Conservation (phyloP, 2,888 invertebrate genomes). For the Gandaritis pyraliata region DNA sequence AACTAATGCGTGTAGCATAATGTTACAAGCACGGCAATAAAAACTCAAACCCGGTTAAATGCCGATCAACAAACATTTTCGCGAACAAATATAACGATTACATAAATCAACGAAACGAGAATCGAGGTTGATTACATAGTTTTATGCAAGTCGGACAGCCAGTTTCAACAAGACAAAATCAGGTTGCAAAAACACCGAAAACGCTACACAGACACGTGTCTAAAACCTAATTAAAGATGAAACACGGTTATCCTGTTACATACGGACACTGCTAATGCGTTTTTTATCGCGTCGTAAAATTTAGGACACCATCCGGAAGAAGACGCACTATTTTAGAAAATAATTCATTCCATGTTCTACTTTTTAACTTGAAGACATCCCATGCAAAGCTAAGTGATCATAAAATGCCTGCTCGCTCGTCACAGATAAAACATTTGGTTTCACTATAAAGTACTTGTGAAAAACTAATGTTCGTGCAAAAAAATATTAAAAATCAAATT, state of each 20-base stretch:
- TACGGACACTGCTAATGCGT: slow-evolving; percentile 38
- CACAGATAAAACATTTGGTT: no score
- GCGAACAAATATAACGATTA: slow-evolving; percentile 37
- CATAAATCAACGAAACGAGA: slow-evolving; percentile 39
- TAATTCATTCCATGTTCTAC: neutral
- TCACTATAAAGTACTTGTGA: no score
- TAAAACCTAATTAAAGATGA: slow-evolving; percentile 61
- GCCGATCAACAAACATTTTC: slow-evolving; percentile 34
- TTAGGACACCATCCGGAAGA: slow-evolving; percentile 34
- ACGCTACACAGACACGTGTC: slow-evolving; percentile 56
- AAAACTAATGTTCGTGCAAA: no score
- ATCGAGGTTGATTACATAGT: slow-evolving; percentile 43
- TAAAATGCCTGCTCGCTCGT: neutral
- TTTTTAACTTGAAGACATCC: neutral
- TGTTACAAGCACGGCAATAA: slow-evolving; percentile 17
- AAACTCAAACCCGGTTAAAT: slow-evolving; percentile 34
- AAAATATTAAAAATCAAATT: no score
- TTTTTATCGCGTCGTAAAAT: slow-evolving; percentile 37
- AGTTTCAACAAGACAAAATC: slow-evolving; percentile 30
- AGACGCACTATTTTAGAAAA: slow-evolving; percentile 21
- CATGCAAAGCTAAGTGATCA: neutral
- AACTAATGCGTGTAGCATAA: slow-evolving; percentile 10
- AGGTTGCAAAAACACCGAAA: slow-evolving; percentile 63
- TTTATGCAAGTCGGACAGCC: slow-evolving; percentile 38
- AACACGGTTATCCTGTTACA: slow-evolving; percentile 71